These are phyloP conservation scores for Odontophorus gujanensis DNA, from an alignment of 2,113 vertebrate species.

Conservation along the genomic window DNA sequence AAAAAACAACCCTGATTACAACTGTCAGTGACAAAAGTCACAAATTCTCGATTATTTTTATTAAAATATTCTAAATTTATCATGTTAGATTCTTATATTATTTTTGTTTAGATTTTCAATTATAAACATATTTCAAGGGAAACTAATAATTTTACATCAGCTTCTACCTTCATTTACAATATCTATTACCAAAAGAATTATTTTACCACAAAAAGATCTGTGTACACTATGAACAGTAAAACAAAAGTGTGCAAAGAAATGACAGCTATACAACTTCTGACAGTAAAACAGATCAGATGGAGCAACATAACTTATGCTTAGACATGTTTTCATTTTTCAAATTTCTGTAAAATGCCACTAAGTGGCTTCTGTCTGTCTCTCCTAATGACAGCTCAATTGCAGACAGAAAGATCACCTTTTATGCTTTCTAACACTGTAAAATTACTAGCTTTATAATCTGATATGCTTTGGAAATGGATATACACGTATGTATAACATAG, in stretches of 20 bases:
- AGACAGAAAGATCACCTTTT: not conserved
- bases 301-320: conserved; percentile 4
- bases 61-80: conserved; percentile 3
- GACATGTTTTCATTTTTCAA: not conserved
- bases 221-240: conserved; percentile 9
- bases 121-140: conserved; percentile 23
- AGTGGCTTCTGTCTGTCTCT: not conserved
- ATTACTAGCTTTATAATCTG: not conserved
- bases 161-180: conserved; percentile 26
- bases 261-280: not conserved
- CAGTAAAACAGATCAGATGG: not conserved
- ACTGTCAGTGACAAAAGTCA: not conserved
- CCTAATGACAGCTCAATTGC: not conserved
- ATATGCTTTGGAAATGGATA: not conserved
- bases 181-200: conserved; percentile 49
- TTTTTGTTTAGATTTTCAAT: not conserved
- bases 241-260: not conserved
- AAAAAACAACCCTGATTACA: not conserved
- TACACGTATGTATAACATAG: not conserved
- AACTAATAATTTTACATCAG: not conserved
- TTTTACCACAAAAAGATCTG: conserved; percentile 45
- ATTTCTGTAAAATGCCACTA: not conserved
- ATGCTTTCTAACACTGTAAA: not conserved
- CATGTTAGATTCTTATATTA: not conserved
- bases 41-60: conserved; percentile 39